Percentiles rank a stretch among this genome's conserved stretches.
phyloP scores from a whole-genome alignment of 2,888 invertebrate species.

The Idaea aversata region DNA sequence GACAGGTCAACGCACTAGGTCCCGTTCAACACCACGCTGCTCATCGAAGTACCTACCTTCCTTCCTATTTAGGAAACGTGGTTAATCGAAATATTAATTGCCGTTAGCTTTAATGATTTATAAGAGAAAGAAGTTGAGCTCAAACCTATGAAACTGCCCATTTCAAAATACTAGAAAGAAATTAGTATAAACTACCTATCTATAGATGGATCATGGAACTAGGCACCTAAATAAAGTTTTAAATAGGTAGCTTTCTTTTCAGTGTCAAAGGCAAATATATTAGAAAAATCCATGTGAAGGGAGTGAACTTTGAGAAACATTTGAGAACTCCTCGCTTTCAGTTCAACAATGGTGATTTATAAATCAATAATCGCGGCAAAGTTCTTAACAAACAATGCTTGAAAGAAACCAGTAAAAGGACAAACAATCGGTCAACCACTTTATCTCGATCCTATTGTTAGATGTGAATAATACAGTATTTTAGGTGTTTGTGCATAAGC shows the following conservation, averaged over 20 bases:
- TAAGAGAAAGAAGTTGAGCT: not conserved
- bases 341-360: not conserved
- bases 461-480: not conserved
- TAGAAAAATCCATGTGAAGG: no score
- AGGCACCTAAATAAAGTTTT: no score
- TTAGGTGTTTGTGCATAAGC: not conserved
- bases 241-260: no score
- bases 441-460: not conserved
- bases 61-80: not conserved
- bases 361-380: not conserved
- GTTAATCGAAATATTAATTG: not conserved
- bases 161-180: no score
- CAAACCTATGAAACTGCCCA: not conserved
- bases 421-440: not conserved
- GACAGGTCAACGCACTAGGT: conserved; percentile 50
- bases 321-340: not conserved
- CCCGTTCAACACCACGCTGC: conserved; percentile 31
- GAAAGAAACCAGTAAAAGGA: not conserved
- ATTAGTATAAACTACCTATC: no score
- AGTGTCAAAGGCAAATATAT: not conserved
- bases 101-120: not conserved
- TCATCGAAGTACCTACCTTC: not conserved
- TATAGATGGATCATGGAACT: no score
- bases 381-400: not conserved
- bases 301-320: not conserved